Base-by-base conservation (phyloP, 1,140 invertebrate species). In the Eupeodes corollae region DNA sequence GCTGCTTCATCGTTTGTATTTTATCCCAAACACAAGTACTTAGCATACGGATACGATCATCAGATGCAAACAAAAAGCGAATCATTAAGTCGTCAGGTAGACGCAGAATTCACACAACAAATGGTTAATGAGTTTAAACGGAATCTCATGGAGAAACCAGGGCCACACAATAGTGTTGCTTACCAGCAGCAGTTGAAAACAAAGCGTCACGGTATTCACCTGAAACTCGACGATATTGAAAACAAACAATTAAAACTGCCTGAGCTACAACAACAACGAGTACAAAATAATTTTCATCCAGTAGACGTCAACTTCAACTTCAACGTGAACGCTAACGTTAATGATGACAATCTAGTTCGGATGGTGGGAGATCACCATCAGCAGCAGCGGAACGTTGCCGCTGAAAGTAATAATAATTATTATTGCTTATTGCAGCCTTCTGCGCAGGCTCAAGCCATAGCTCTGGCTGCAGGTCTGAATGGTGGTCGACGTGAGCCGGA, bases 51-150 rank as follows among this genome's bases (percentile, higher is more conserved):
- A 26, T 26, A 26, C 21, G 21, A 26, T n/a, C n/a, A 26, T 5
- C 21, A 26, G 21, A 26, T 26, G 3, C 8, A 5, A 26, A 8
- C 21, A 26, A 3, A 26, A 26, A 8, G 3, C 8, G 8, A 26
- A 26, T 26, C 21, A 26, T 26, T 3, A 26, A 26, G 8, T 26
- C 21, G 21, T 26, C 21, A 35, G 12, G 34, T n/a, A 12, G n/a
- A n/a, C n/a, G n/a, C n/a, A n/a, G 34, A 35, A 35, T 35, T n/a
- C 10, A 10, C 34, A n/a, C 34, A 15, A 13, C 34, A 35, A 35
- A 47, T 51, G 50, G 46, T 51, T 19, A 26, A 48, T 16, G 42
- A 44, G 15, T 51, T 51, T 42, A 51, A 51, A 26, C 34, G 46
- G 19, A 47, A 48, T 48, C 12, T 51, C 8, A 33, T 48, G 46